Evolutionary conservation across 2,888 invertebrate genomes (phyloP), one percentile per base, ranked within the genome.

Genomic region (Hirtodrosophila histrioides): DNA sequence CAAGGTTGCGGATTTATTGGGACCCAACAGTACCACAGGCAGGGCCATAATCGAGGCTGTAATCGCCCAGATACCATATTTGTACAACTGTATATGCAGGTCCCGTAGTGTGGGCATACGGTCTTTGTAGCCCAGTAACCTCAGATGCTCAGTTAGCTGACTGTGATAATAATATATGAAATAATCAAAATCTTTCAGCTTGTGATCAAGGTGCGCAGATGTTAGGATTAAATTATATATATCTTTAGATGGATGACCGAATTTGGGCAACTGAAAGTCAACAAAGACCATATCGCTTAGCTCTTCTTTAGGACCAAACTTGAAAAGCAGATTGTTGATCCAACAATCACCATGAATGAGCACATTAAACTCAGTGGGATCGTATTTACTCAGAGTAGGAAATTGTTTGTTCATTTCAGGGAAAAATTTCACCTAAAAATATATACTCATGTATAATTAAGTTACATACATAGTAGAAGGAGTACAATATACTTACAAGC

Each of bases 311-410:
- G 64, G 36, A 24, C 70, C 72, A 23, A 81, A 64, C 33, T 88
- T 82, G 31, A 91, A 91, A 29, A 91, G 86, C 3, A 90, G 57
- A 60, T 91, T 91, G 43, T 89, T 89, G 11, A 76, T 70, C 89
- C 89, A 89, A 27, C 78, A 84, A 55, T 89, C 90, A 0, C 91
- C 91, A 57, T 91, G 91, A 48, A 69, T 79, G 0, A 91, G 37
- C 0, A 81, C 87, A 75, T 83, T 88, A 3, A 91, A 89, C 3
- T 86, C 85, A 4, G 45, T 44, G 0, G 72, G 75, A 65, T 88
- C 66, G 2, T 39, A 39, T 7, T 49, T 56, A 12, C 63, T 61
- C 0, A 61, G 11, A 0, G 58, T 51, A 0, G 80, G 53, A 3
- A 82, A 78, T 9, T 75, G 1, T 3, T 12, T 27, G 4, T 40